These are phyloP conservation scores for Mechanitis messenoides DNA, from an alignment of 2,888 invertebrate genomes.

Conservation along the genomic window DNA sequence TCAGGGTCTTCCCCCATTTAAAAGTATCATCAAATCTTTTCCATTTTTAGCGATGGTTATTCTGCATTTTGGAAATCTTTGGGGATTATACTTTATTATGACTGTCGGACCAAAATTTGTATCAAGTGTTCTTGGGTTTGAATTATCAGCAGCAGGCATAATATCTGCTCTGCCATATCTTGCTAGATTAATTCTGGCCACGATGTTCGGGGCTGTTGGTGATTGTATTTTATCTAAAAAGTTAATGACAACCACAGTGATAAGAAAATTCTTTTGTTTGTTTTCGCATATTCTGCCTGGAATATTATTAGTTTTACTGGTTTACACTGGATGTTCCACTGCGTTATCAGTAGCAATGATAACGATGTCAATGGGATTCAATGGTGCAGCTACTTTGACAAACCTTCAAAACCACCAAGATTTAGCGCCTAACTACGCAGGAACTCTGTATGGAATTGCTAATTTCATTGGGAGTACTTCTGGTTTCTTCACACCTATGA, in stretches of 20 bases:
- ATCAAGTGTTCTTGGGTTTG: slow-evolving; percentile 83
- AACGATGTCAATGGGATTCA: slow-evolving; percentile 81
- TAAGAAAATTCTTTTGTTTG: slow-evolving; percentile 79
- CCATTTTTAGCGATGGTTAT: slow-evolving; percentile 82
- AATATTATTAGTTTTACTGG: slow-evolving; percentile 70
- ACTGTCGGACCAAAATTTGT: slow-evolving; percentile 86
- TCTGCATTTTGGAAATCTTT: slow-evolving; percentile 85
- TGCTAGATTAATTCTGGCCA: slow-evolving; percentile 80
- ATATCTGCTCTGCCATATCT: slow-evolving; percentile 83
- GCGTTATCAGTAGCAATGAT: slow-evolving; percentile 78
- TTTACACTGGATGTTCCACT: slow-evolving; percentile 79
- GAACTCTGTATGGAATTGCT: slow-evolving; percentile 86
- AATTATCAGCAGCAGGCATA: slow-evolving; percentile 82
- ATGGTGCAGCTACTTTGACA: slow-evolving; percentile 78
- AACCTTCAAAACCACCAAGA: slow-evolving; percentile 83
- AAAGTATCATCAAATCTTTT: slow-evolving; percentile 77
- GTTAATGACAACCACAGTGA: slow-evolving; percentile 61
- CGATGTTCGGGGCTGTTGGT: slow-evolving; percentile 82
- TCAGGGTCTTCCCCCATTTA: slow-evolving; percentile 81
- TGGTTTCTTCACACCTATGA: slow-evolving; percentile 84
- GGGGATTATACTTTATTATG: slow-evolving; percentile 85
- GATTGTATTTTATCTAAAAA: slow-evolving; percentile 75
- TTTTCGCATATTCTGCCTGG: slow-evolving; percentile 78
- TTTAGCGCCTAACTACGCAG: slow-evolving; percentile 86
- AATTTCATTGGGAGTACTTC: slow-evolving; percentile 84